These are phyloP conservation scores for Procavia capensis DNA, from an alignment of 2,113 vertebrate genomes.

Conservation along the genomic window DNA sequence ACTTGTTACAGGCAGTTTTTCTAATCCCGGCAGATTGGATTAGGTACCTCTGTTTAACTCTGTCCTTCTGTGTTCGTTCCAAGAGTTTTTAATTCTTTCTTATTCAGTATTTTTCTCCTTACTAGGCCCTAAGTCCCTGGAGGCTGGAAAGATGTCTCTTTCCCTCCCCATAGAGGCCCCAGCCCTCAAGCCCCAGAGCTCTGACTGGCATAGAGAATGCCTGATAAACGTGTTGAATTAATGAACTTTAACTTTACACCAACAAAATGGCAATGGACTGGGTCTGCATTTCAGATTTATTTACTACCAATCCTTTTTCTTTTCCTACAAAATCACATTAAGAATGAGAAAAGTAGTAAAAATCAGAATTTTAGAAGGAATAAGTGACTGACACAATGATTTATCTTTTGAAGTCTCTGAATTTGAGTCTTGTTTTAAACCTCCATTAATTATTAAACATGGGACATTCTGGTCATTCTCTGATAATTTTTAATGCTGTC, in stretches of 20 bases:
- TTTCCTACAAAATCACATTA: not conserved
- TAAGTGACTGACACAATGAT: not conserved
- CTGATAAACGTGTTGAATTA: not conserved
- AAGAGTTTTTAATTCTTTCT: conserved; percentile 27
- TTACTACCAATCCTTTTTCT: not conserved
- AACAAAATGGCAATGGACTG: not conserved
- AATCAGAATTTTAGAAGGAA: not conserved
- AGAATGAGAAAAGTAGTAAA: not conserved
- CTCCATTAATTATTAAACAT: conserved; percentile 71
- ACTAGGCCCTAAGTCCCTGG: not conserved
- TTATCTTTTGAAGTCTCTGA: conserved; percentile 11
- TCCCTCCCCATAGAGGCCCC: not conserved
- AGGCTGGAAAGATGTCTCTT: not conserved
- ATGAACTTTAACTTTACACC: not conserved
- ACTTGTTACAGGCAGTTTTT: not conserved
- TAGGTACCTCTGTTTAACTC: conserved; percentile 3
- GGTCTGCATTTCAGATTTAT: not conserved
- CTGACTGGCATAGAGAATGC: not conserved
- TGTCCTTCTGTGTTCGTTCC: not conserved
- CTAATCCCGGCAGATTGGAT: not conserved
- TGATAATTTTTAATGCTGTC: conserved; percentile 65
- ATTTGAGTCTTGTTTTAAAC: conserved; percentile 38
- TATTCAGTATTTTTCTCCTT: not conserved
- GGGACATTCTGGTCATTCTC: conserved; percentile 20
- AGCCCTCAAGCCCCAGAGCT: not conserved